Conservation (phyloP, 2,797 vertebrate species). For the Urocyon cinereoargenteus region DNA sequence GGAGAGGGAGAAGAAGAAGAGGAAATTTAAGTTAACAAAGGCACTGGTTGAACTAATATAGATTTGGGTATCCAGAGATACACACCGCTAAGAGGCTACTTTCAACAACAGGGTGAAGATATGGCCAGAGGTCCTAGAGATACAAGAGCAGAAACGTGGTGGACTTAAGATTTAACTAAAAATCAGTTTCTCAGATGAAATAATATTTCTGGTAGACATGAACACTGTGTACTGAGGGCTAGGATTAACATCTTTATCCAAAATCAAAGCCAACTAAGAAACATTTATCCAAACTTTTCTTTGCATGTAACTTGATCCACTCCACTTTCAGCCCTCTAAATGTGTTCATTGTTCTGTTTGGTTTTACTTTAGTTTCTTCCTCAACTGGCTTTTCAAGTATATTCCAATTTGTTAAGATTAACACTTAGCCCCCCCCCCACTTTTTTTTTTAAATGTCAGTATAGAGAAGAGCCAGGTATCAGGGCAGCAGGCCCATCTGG, state of each 20-base stretch:
- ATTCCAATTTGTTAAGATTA: not conserved
- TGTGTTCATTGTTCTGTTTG: not conserved
- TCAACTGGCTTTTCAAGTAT: not conserved
- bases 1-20: not conserved
- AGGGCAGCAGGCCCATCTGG: not conserved
- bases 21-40: not conserved
- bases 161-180: not conserved
- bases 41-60: not conserved
- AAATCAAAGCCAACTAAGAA: not conserved
- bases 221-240: not conserved
- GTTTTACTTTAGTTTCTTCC: not conserved
- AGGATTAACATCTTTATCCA: not conserved
- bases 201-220: not conserved
- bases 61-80: not conserved
- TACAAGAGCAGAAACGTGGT: not conserved
- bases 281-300: not conserved
- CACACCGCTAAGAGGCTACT: not conserved
- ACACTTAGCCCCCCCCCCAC: not conserved
- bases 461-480: not conserved
- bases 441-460: not conserved
- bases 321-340: not conserved
- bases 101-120: not conserved
- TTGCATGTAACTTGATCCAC: not conserved
- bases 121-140: not conserved
- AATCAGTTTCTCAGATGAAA: not conserved